These are phyloP conservation scores for Drosophila nigritarsus DNA, from an alignment of 2,888 invertebrate species.

Conservation along the genomic window DNA sequence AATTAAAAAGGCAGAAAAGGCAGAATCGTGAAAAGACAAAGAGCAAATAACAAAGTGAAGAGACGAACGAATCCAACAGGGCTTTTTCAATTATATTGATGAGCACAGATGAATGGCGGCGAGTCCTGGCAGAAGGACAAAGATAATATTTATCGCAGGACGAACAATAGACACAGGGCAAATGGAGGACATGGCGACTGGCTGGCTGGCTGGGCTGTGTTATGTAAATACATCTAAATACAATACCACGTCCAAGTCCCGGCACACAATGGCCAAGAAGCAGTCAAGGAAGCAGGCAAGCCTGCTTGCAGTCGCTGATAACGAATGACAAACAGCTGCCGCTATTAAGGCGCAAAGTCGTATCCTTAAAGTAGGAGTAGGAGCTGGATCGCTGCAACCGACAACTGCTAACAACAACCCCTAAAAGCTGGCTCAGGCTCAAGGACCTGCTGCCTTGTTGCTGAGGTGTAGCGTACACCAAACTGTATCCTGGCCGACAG, in stretches of 20 bases:
- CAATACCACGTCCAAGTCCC: conserved; percentile 29
- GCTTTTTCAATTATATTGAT: conserved; percentile 73
- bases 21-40: conserved; percentile 56
- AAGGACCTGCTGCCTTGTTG: conserved; percentile 3
- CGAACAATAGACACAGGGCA: conserved; percentile 43
- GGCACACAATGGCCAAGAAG: conserved; percentile 38
- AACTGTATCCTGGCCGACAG: conserved; percentile 9
- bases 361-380: not conserved
- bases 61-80: conserved; percentile 23
- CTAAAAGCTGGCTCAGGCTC: conserved; percentile 15
- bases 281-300: conserved; percentile 30
- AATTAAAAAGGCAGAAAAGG: conserved; percentile 66
- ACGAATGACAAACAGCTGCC: conserved; percentile 66
- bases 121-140: conserved; percentile 34
- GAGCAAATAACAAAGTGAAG: conserved; percentile 57
- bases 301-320: conserved; percentile 47
- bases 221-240: conserved; percentile 59
- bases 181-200: conserved; percentile 4
- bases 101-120: conserved; percentile 39
- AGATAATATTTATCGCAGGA: conserved; percentile 70
- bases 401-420: conserved; percentile 24
- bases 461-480: conserved; percentile 12
- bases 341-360: conserved; percentile 8
- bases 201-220: conserved; percentile 32
- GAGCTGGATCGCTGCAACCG: conserved; percentile 39